Percentiles rank a stretch among this genome's conserved stretches.
Conservation (phyloP, 2,113 vertebrate species). For the Dromas ardeola region DNA sequence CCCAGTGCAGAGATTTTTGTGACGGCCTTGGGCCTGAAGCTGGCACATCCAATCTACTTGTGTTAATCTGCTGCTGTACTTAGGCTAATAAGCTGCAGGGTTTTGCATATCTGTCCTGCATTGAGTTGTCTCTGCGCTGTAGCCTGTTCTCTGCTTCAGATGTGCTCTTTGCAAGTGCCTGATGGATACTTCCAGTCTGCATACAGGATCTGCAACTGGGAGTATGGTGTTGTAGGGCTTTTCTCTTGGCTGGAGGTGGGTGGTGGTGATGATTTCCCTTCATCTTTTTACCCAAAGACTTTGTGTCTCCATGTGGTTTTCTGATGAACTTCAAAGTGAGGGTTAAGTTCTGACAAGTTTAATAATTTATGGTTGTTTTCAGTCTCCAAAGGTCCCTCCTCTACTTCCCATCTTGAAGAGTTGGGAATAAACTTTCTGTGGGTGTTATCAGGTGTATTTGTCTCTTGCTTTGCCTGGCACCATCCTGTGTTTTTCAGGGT, state of each 20-base stretch:
- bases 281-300: neutral
- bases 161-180: neutral
- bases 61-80: neutral
- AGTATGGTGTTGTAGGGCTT: neutral
- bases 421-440: neutral
- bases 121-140: neutral
- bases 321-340: neutral
- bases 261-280: neutral
- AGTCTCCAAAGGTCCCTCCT: neutral
- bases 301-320: neutral
- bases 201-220: neutral
- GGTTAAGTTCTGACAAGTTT: neutral
- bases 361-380: neutral
- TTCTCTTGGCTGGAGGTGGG: neutral
- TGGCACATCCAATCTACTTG: neutral
- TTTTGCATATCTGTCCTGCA: neutral
- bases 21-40: neutral
- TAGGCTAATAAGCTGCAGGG: neutral
- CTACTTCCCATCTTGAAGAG: neutral
- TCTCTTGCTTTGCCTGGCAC: neutral
- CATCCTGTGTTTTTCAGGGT: neutral
- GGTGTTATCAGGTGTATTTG: neutral
- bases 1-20: neutral
- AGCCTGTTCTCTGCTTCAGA: neutral
- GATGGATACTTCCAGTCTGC: neutral